phyloP scores from a whole-genome alignment of 2,888 invertebrate genomes.

The Lepidocyrtinus sp. region DNA sequence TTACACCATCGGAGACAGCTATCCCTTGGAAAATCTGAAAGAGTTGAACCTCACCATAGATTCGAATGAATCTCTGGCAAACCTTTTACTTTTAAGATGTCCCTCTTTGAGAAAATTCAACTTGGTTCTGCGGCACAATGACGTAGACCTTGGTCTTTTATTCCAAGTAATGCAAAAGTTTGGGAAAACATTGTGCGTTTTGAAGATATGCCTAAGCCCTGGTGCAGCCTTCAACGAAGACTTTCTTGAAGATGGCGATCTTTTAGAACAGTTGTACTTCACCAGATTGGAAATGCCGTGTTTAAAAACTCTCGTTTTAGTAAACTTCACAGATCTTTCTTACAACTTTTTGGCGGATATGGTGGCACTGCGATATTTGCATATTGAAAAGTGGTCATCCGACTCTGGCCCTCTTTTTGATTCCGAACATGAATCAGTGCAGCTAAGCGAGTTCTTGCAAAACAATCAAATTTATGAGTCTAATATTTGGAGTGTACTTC shows the following conservation, averaged over 20 bases:
- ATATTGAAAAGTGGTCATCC: slow-evolving; percentile 25
- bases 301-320: slow-evolving; percentile 18
- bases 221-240: background rate
- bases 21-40: background rate
- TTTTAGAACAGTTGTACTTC: background rate
- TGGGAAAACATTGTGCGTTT: slow-evolving; percentile 17
- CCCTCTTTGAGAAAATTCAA: slow-evolving; percentile 8
- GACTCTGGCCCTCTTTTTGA: background rate
- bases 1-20: background rate
- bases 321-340: slow-evolving; percentile 9
- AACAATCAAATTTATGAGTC: background rate
- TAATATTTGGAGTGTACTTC: slow-evolving; percentile 13
- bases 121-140: background rate
- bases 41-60: slow-evolving; percentile 19
- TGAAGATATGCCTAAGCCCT: slow-evolving; percentile 22
- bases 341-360: slow-evolving; percentile 11
- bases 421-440: background rate
- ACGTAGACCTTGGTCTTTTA: background rate
- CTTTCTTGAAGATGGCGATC: background rate
- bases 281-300: background rate
- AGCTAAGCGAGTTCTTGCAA: background rate
- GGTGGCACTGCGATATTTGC: slow-evolving; percentile 17
- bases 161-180: background rate
- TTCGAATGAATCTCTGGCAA: slow-evolving; percentile 20
- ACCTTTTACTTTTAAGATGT: background rate